Base-by-base conservation (phyloP, 2,797 vertebrate genomes). In the Rhinoraja longicauda region DNA sequence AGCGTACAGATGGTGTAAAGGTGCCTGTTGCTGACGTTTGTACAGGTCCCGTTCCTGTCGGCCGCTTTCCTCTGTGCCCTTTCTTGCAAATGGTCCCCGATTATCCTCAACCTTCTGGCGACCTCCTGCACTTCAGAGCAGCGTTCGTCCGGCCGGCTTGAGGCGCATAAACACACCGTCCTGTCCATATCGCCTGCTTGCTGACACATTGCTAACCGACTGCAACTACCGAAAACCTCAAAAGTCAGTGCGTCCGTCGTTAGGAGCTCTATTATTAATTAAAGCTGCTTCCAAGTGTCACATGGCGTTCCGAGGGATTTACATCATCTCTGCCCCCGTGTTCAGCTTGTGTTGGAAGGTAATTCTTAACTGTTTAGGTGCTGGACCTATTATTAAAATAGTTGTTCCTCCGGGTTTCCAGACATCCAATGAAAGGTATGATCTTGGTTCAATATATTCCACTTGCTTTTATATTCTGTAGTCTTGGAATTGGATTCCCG, bases 81-180 rank as follows among this genome's bases (percentile, higher is more conserved):
- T 82, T 96, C 97, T 93, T 98, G 97, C 95, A 99, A 96, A 96
- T 97, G 97, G 95, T 99, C 98, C 86, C 98, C 98, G 94, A 98
- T 97, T 94, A 96, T 96, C 95, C 98, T 96, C 95, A 99, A 96
- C 86, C 98, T 97, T 93, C 96, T 95, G 78, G 97, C 98, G 0
- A 98, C 96, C 93, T 97, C 94, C 96, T 97, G 97, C 76, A 96
- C 95, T 94, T 95, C 94, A 93, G 97, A 95, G 94, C 96, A 96
- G 26, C 95, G 95, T 81, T 94, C 95, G 12, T 94, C 95, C 88
- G 95, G 94, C 94, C 95, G 96, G 93, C 94, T 95, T 81, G 96
- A 95, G 95, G 95, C 95, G 94, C 97, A 96, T 94, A 96, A 96
- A 70, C 97, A 96, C 93, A 96, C 96, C 94, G 96, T 96, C 93